Conservation (phyloP, 1,140 invertebrate genomes). For the Phenacoccus solenopsis region DNA sequence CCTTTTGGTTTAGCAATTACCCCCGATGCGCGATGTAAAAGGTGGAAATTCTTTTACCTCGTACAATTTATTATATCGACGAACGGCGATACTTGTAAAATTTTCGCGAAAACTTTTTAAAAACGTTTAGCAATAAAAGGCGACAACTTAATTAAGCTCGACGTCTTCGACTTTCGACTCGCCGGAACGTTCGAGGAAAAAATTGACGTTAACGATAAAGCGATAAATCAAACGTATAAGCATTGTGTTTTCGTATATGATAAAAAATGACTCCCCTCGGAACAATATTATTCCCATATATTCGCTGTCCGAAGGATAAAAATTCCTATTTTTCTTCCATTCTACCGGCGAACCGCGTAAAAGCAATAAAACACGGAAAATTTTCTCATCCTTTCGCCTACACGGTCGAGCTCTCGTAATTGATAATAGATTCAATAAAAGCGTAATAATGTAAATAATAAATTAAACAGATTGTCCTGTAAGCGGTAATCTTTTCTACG, state of each 20-base stretch:
- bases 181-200: too few relatives aligned
- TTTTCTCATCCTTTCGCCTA: too few relatives aligned
- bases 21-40: neutral
- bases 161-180: too few relatives aligned
- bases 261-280: neutral
- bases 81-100: too few relatives aligned
- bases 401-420: too few relatives aligned
- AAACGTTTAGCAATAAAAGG: too few relatives aligned
- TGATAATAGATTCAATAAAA: neutral
- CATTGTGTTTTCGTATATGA: neutral
- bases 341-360: neutral
- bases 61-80: neutral
- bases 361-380: neutral
- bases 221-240: neutral
- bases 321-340: neutral
- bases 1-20: constrained; percentile 1
- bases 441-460: neutral
- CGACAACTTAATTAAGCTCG: too few relatives aligned
- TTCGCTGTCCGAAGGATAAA: neutral
- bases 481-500: neutral
- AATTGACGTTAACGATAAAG: neutral
- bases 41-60: neutral
- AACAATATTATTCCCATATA: neutral
- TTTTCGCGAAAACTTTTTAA: too few relatives aligned
- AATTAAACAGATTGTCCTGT: neutral